Percentiles rank a stretch among this genome's conserved stretches.
These are phyloP conservation scores for Apocheima hispidaria DNA, from an alignment of 2,888 invertebrate genomes.

Conservation along the genomic window DNA sequence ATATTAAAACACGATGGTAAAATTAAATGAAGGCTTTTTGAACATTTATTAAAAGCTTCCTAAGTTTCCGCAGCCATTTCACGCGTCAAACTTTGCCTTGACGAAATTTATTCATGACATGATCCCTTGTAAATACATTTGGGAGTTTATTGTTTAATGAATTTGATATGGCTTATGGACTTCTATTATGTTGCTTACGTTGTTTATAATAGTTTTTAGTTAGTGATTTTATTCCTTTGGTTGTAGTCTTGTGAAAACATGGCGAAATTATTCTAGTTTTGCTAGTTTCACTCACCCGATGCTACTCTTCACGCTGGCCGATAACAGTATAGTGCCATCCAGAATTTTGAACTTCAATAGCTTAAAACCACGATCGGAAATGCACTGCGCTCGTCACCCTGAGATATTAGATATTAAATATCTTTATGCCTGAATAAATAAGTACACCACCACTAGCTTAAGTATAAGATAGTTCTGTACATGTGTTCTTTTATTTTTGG, in stretches of 20 bases:
- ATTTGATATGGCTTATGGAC: conserved; percentile 83
- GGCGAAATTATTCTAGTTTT: too few species aligned
- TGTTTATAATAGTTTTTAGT: conserved; percentile 35
- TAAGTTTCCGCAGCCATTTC: conserved; percentile 76
- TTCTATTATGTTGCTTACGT: conserved; percentile 62
- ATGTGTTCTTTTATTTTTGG: too few species aligned
- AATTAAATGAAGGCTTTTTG: conserved; percentile 32
- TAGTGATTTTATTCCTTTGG: neutral
- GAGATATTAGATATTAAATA: too few species aligned
- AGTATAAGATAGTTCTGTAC: too few species aligned
- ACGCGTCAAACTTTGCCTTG: conserved; percentile 82
- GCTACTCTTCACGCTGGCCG: too few species aligned
- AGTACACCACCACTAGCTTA: too few species aligned
- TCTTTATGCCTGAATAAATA: too few species aligned
- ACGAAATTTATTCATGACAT: conserved; percentile 84
- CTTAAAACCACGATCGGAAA: too few species aligned
- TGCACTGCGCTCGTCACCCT: too few species aligned
- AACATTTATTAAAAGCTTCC: conserved; percentile 61
- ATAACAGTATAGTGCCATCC: too few species aligned
- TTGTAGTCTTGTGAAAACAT: neutral
- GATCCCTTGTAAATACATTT: conserved; percentile 85
- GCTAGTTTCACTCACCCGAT: too few species aligned
- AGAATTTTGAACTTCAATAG: too few species aligned
- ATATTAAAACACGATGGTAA: conserved; percentile 17
- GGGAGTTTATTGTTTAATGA: conserved; percentile 85